A percentile compares a stretch with the other conserved stretches of the same genome.
Conservation (phyloP, 2,113 vertebrate species). For the Octodon degus region DNA sequence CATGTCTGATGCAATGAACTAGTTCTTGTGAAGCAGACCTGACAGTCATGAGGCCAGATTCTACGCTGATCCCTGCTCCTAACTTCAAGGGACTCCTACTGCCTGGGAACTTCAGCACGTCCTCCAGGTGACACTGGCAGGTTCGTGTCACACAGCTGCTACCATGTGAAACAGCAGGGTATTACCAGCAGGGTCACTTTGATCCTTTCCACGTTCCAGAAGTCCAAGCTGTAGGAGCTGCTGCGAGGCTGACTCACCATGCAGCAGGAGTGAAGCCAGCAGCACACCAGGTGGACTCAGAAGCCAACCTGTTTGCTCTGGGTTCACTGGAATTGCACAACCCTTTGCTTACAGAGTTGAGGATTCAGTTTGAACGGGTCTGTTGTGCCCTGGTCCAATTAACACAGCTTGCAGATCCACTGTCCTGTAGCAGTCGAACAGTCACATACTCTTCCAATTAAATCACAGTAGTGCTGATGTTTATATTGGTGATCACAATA, state of each 20-base stretch:
- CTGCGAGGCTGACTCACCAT: background rate
- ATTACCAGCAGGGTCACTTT: background rate
- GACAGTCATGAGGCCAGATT: background rate
- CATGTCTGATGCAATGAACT: background rate
- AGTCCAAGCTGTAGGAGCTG: background rate
- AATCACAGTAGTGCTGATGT: conserved; percentile 4
- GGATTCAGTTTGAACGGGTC: conserved; percentile 8
- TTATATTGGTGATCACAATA: conserved; percentile 14
- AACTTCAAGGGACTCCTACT: background rate
- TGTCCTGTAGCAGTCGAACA: background rate
- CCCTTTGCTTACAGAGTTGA: background rate
- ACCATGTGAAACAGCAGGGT: background rate
- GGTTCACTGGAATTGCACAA: background rate
- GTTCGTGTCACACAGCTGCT: background rate
- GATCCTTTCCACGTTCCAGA: background rate
- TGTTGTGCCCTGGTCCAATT: background rate
- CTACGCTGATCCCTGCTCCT: background rate
- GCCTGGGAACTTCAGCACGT: background rate
- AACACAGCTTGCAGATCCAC: background rate
- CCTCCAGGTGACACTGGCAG: background rate
- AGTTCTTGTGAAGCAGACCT: background rate
- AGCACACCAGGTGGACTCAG: background rate
- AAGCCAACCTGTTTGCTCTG: background rate
- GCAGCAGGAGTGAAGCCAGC: background rate
- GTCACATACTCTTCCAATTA: conserved; percentile 52